A percentile compares a stretch with the other conserved stretches of the same genome.
Conservation (phyloP, 1,140 invertebrate species). For the Mamestra configurata region DNA sequence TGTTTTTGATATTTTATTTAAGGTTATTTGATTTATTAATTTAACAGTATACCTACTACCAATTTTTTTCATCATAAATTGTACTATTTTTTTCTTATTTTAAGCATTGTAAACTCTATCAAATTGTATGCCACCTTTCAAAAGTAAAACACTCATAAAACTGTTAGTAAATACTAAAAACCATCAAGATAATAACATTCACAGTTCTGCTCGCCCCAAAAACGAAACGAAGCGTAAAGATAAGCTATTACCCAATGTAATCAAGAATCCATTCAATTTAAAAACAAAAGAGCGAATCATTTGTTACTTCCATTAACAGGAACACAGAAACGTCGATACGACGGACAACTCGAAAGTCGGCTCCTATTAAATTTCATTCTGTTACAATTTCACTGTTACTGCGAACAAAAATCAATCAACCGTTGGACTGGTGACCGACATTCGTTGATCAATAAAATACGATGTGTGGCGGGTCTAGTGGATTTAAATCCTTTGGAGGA, state of each 20-base stretch:
- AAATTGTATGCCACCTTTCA: background rate
- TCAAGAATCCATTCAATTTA: conserved; percentile 44
- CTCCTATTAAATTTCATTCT: conserved; percentile 40
- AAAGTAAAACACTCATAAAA: background rate
- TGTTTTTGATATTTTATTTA: no score
- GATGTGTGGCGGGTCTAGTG: background rate
- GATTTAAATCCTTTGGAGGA: background rate
- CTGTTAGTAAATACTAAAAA: background rate
- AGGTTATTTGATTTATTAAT: no score
- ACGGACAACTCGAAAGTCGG: conserved; percentile 12
- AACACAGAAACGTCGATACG: conserved; percentile 31
- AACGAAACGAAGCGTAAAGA: conserved; percentile 39
- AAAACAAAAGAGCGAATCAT: conserved; percentile 46
- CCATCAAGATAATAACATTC: conserved; percentile 17
- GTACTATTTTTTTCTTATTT: no score
- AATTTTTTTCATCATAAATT: no score
- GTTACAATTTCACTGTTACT: conserved; percentile 31
- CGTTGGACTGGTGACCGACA: background rate
- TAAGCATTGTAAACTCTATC: no score
- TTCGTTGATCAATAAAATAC: conserved; percentile 11
- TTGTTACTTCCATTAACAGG: conserved; percentile 36
- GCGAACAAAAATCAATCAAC: conserved; percentile 32
- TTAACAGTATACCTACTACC: no score
- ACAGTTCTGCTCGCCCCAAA: conserved; percentile 26
- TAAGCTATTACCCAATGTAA: conserved; percentile 43